A percentile compares a stretch with the other conserved stretches of the same genome.
Conservation (phyloP, 2,888 invertebrate genomes). For the Blomia tropicalis region DNA sequence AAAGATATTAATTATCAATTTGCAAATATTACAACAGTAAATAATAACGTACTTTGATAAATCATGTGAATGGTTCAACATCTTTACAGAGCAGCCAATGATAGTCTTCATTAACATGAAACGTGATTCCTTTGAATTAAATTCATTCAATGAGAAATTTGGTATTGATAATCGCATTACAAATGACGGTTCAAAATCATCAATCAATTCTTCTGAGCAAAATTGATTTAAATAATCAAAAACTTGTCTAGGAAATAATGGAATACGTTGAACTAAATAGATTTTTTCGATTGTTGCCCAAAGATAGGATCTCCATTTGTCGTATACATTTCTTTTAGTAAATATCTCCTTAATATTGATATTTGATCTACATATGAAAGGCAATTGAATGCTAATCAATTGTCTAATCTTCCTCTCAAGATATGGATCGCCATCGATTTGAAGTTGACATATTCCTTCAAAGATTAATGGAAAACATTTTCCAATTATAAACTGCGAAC, state of each 20-base stretch:
- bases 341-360: not conserved
- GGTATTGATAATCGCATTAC: not conserved
- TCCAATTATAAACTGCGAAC: not conserved
- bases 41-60: not conserved
- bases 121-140: not conserved
- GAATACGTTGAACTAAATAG: not conserved
- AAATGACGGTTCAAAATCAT: not conserved
- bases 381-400: not conserved
- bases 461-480: conserved; percentile 7
- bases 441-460: not conserved
- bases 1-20: not conserved
- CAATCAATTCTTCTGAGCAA: not conserved
- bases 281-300: not conserved
- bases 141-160: not conserved
- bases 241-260: not conserved
- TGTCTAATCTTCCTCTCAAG: not conserved
- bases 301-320: not conserved
- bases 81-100: not conserved
- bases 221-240: conserved; percentile 8
- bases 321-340: not conserved
- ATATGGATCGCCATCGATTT: conserved; percentile 4
- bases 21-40: not conserved
- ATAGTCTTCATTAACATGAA: not conserved
- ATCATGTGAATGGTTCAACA: not conserved
- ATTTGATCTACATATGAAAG: not conserved